Evolutionary conservation across 2,797 vertebrate species (phyloP).

Genomic region (Pipistrellus nathusii): DNA sequence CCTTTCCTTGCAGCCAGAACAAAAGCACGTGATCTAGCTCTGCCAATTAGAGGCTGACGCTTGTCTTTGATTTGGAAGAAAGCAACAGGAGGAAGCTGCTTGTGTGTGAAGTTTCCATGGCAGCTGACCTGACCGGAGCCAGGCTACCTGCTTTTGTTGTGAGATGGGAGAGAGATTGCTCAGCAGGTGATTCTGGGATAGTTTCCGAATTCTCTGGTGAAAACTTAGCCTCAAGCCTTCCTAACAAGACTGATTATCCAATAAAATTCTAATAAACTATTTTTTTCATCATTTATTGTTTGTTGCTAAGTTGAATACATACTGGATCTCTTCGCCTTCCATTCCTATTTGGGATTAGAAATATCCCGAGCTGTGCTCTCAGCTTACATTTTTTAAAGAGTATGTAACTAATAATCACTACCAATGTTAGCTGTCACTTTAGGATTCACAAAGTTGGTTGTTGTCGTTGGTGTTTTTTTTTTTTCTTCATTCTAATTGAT

Average conservation of each 20-base stretch:
- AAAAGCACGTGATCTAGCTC: not conserved
- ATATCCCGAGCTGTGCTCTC: not conserved
- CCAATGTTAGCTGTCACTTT: not conserved
- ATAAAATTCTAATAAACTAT: not conserved
- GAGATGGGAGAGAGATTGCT: not conserved
- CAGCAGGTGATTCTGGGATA: not conserved
- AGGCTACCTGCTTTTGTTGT: not conserved
- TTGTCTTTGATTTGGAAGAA: not conserved
- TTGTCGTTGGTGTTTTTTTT: not conserved
- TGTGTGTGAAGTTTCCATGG: not conserved
- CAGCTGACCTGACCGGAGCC: not conserved
- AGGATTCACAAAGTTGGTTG: not conserved
- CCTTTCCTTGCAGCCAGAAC: not conserved
- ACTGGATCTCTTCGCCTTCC: not conserved
- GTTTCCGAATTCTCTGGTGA: not conserved
- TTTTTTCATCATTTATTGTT: conserved; percentile 12
- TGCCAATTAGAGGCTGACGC: not conserved
- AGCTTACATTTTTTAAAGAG: not conserved
- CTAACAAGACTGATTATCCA: not conserved
- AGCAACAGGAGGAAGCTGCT: not conserved
- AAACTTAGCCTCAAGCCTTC: not conserved
- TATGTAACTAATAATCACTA: not conserved
- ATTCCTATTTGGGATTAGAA: conserved; percentile 9
- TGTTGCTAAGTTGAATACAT: not conserved
- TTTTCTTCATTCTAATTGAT: not conserved